Evolutionary conservation across 2,888 invertebrate genomes (phyloP).

Genomic region (Rotaria macrura): DNA sequence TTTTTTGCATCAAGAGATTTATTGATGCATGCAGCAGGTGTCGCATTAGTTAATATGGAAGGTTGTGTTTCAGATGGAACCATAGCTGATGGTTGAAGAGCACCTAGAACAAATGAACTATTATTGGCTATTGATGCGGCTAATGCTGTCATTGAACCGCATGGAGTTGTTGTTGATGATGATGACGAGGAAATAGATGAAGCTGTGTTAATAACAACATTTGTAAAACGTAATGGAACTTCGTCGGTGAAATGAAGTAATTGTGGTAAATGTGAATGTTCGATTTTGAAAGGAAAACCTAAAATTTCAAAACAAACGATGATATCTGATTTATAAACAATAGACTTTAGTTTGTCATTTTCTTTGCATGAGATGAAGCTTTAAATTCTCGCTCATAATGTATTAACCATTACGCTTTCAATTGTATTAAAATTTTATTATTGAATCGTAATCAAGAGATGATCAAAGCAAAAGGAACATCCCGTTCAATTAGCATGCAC

Average conservation of each 20-base stretch:
- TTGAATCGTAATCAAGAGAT: too few relatives aligned
- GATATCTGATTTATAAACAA: too few relatives aligned
- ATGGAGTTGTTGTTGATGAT: not conserved
- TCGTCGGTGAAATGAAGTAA: conserved; percentile 11
- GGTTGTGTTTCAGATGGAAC: not conserved
- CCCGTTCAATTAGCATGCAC: too few relatives aligned
- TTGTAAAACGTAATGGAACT: not conserved
- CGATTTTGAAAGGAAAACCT: conserved; percentile 14
- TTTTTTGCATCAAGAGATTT: conserved; percentile 7
- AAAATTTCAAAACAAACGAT: not conserved
- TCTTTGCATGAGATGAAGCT: too few relatives aligned
- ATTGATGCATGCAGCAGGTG: conserved; percentile 1
- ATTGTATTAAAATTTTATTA: too few relatives aligned
- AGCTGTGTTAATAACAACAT: not conserved
- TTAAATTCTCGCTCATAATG: too few relatives aligned
- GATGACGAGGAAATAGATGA: not conserved
- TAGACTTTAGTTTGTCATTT: too few relatives aligned
- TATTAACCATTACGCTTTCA: too few relatives aligned
- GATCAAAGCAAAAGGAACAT: too few relatives aligned
- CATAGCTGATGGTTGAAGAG: not conserved
- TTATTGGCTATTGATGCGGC: not conserved
- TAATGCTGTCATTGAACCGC: not conserved
- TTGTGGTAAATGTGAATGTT: conserved; percentile 15
- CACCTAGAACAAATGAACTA: not conserved
- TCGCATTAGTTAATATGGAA: not conserved